Base-by-base conservation (phyloP, 2,888 invertebrate species). In the Rhagonycha fulva region DNA sequence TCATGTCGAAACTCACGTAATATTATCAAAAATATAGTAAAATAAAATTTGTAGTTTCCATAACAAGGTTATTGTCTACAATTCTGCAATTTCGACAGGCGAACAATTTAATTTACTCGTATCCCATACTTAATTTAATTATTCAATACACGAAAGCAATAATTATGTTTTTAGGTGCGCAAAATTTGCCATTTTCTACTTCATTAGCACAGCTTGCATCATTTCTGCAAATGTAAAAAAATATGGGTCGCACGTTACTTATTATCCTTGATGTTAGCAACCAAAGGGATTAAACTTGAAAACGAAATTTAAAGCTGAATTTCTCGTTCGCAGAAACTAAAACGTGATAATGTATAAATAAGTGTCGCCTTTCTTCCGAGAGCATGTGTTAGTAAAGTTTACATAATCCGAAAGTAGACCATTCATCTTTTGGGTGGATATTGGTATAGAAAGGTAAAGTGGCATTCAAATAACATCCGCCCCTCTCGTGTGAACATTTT, bases 401-500 rank as follows among this genome's bases (percentile, higher is more conserved):
- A 79, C 81, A 77, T 83, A 84, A 84, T 47, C 81, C 74, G 84
- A 84, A 84, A 84, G 84, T 84, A 82, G 84, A 82, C 82, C 84
- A 78, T 77, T 71, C 77, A 82, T 83, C 82, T 83, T 82, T 82
- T 77, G 82, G 82, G 82, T 82, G 81, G 79, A 80, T 76, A 76
- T 77, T 76, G 78, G 79, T 76, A 79, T 82, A 83, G 83, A 83
- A 83, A 83, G 83, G 82, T 76, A 79, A 80, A 79, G 77, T 77
- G 70, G 80, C 75, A 76, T 77, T 74, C 77, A 77, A 76, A 81
- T 79, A 79, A 79, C 81, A 81, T 81, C 79, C 81, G 83, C 85
- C 85, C 84, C 85, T 81, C 84, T 84, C 81, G 78, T 80, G 67
- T 67, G 14, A 78, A 74, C 78, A 75, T 73, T 76, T 76, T 80